Percentiles rank a stretch among this genome's conserved stretches.
These are phyloP conservation scores for Zaprionus capensis DNA, from an alignment of 1,140 invertebrate species.

Conservation along the genomic window DNA sequence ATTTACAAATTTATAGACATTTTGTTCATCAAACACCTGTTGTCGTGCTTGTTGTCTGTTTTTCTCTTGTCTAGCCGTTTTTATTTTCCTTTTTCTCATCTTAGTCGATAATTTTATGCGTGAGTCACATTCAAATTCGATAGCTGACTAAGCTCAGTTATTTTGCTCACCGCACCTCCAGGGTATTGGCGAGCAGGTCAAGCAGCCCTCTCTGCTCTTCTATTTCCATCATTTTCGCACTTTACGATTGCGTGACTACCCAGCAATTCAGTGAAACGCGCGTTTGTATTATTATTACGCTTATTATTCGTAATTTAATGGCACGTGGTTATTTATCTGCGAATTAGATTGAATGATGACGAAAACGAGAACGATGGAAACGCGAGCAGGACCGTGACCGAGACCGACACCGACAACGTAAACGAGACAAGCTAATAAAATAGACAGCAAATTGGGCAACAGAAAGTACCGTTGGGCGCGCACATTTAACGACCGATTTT, in stretches of 20 bases:
- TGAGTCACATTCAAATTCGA: too few relatives aligned
- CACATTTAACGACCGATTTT: not conserved
- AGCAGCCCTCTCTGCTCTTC: not conserved
- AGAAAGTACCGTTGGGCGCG: not conserved
- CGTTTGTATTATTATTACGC: slow-evolving; percentile 9
- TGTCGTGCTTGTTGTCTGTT: too few relatives aligned
- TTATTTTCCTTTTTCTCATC: too few relatives aligned
- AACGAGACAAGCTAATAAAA: slow-evolving; percentile 18
- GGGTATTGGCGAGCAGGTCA: too few relatives aligned
- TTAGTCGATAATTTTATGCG: too few relatives aligned
- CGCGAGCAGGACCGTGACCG: not conserved
- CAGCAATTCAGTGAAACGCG: not conserved
- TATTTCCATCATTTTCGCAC: slow-evolving; percentile 11
- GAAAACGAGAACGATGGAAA: not conserved
- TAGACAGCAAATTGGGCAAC: slow-evolving; percentile 2
- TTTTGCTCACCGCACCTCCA: too few relatives aligned
- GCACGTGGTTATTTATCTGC: slow-evolving; percentile 30
- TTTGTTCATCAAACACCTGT: too few relatives aligned
- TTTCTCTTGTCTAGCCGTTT: too few relatives aligned
- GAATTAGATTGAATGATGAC: slow-evolving; percentile 19
- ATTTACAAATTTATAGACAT: too few relatives aligned
- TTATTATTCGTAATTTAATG: slow-evolving; percentile 33
- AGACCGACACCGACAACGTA: not conserved
- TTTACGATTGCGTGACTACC: slow-evolving; percentile 24
- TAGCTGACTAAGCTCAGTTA: too few relatives aligned